Evolutionary conservation across 2,888 invertebrate genomes (phyloP).

Genomic region (Corbicula japonica): DNA sequence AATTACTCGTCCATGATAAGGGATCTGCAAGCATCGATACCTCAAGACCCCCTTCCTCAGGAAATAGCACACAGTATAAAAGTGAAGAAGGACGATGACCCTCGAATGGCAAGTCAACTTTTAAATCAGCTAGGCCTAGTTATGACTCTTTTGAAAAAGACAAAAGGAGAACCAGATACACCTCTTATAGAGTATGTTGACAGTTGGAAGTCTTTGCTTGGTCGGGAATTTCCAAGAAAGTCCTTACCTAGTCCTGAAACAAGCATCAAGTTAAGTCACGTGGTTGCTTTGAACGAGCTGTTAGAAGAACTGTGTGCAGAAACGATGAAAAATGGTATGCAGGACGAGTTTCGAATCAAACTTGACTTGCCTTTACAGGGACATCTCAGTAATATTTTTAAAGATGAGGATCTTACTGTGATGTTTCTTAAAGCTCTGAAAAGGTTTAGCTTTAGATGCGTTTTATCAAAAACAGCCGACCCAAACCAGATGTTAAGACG

Average conservation of each 20-base stretch:
- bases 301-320: conserved; percentile 66
- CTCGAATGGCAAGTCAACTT: conserved; percentile 43
- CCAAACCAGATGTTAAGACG: conserved; percentile 35
- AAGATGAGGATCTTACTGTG: conserved; percentile 20
- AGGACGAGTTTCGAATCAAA: conserved; percentile 40
- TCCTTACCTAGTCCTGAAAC: conserved; percentile 61
- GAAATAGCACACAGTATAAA: conserved; percentile 44
- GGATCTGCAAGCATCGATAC: conserved; percentile 28
- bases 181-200: conserved; percentile 62
- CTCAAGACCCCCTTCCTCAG: conserved; percentile 46
- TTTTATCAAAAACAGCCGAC: conserved; percentile 39
- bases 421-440: conserved; percentile 45
- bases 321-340: conserved; percentile 50
- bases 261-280: conserved; percentile 60
- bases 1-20: conserved; percentile 48
- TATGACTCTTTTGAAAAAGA: conserved; percentile 62
- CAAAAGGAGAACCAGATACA: conserved; percentile 48
- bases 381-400: conserved; percentile 21
- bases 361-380: conserved; percentile 37
- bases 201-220: conserved; percentile 44
- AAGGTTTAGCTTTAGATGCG: conserved; percentile 61
- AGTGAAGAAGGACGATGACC: conserved; percentile 39
- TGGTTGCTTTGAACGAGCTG: conserved; percentile 57
- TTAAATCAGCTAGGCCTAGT: conserved; percentile 62
- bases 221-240: conserved; percentile 32